Base-by-base conservation (phyloP, 2,113 vertebrate species). In the Chamaea fasciata region DNA sequence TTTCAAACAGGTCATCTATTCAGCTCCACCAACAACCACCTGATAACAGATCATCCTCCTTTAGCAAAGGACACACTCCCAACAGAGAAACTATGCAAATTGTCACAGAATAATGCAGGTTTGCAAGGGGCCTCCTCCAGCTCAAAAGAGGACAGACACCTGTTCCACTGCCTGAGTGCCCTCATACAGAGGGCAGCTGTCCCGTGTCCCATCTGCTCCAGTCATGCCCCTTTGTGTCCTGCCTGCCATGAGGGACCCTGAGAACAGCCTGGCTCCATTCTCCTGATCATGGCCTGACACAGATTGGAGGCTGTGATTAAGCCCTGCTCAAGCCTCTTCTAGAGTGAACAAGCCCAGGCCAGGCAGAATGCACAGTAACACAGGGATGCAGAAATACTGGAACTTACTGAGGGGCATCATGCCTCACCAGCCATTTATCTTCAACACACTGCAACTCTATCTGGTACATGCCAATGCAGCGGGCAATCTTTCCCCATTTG, bases 141-240 rank as follows among this genome's bases (percentile, higher is more conserved):
- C 52, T 65, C 74, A 67, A 31, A 53, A 64, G 27, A 65, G 46
- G n/a, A 89, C 39, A n/a, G 47, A 63, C 88, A 84, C 74, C 35
- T 55, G 50, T 39, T 80, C 47, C 64, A 53, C 28, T 0, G 1
- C 56, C n/a, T 30, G 56, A 33, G 26, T 4, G 0, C 14, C 19
- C 49, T 30, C 57, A 16, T 0, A 5, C 37, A 59, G 47, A 52
- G 37, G 17, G 52, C 65, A 57, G n/a, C 73, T 63, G 68, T 27
- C 9, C n/a, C 18, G 3, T 42, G 64, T 13, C 27, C 39, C 24
- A 30, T 15, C 50, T 64, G 33, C 26, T 47, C 37, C 79, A 52
- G 0, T 4, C 3, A 3, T 1, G 6, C 3, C 33, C 27, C 26
- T 23, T 23, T 4, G 35, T 24, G 42, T 52, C 28, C 68, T 17